These are phyloP conservation scores for Netta rufina DNA, from an alignment of 2,797 vertebrate species.

Conservation along the genomic window DNA sequence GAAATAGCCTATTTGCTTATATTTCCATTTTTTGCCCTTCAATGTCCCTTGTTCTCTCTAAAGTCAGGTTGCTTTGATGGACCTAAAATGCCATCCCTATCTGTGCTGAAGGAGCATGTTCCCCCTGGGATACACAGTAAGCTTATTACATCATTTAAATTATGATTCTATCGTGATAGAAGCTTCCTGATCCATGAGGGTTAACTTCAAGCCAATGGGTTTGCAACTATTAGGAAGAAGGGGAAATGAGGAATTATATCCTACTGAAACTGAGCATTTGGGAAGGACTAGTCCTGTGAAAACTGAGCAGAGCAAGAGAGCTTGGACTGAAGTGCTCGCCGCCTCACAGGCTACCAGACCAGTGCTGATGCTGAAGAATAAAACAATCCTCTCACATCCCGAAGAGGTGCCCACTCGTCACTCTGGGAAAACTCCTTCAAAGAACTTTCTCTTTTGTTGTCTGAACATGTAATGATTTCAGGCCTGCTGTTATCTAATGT, in stretches of 20 bases:
- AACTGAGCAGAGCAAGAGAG: not conserved
- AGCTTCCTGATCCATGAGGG: not conserved
- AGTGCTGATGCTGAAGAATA: not conserved
- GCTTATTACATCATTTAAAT: not conserved
- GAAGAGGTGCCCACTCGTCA: not conserved
- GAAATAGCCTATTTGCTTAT: not conserved
- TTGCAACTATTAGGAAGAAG: not conserved
- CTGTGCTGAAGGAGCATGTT: not conserved
- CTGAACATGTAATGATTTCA: slow-evolving; percentile 22
- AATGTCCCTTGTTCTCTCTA: not conserved
- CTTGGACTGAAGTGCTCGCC: fast-evolving
- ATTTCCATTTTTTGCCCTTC: slow-evolving; percentile 2
- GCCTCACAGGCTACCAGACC: not conserved
- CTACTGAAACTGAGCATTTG: not conserved
- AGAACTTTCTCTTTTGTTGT: slow-evolving; percentile 27
- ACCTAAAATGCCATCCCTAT: not conserved
- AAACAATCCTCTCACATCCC: not conserved
- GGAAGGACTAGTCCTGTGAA: not conserved
- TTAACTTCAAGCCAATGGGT: not conserved
- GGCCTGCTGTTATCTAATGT: slow-evolving; percentile 29
- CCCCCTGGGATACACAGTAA: not conserved
- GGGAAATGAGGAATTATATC: not conserved
- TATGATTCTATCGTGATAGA: not conserved
- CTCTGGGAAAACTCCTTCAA: slow-evolving; percentile 5
- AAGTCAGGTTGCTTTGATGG: not conserved